Evolutionary conservation across 2,888 invertebrate genomes (phyloP).

Genomic region (Hydriomena furcata): DNA sequence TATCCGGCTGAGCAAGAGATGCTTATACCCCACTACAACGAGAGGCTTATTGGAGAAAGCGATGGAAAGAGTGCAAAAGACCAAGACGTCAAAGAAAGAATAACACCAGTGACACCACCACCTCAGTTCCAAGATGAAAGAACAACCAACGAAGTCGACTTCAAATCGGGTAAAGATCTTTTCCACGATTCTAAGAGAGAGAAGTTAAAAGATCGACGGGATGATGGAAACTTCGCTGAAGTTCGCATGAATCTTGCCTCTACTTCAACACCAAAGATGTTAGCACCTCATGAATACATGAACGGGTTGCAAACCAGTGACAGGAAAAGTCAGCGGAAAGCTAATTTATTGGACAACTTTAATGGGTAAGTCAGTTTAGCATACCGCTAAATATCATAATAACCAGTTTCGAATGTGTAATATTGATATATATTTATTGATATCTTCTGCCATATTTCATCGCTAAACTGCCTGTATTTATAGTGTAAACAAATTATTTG

Average conservation of each 20-base stretch:
- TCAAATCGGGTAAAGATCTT: slow-evolving; percentile 62
- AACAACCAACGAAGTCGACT: slow-evolving; percentile 59
- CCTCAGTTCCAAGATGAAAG: slow-evolving; percentile 76
- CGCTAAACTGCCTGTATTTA: neutral
- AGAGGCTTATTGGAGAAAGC: slow-evolving; percentile 61
- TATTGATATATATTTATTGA: slow-evolving; percentile 10
- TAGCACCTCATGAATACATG: slow-evolving; percentile 71
- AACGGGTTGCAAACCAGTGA: slow-evolving; percentile 50
- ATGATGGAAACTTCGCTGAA: slow-evolving; percentile 66
- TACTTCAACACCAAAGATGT: slow-evolving; percentile 79
- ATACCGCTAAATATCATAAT: slow-evolving; percentile 14
- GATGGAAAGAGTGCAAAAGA: slow-evolving; percentile 54
- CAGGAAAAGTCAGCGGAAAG: slow-evolving; percentile 53
- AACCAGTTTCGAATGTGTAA: slow-evolving; percentile 11
- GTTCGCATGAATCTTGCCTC: slow-evolving; percentile 73
- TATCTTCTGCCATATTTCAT: slow-evolving; percentile 10
- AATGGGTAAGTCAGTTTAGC: slow-evolving; percentile 64
- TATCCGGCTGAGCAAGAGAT: slow-evolving; percentile 66
- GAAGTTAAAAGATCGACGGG: slow-evolving; percentile 64
- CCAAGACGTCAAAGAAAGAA: slow-evolving; percentile 52
- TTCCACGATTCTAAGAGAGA: slow-evolving; percentile 75
- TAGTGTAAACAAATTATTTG: too few species aligned
- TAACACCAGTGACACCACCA: slow-evolving; percentile 74
- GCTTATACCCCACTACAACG: slow-evolving; percentile 73
- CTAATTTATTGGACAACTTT: slow-evolving; percentile 71